Evolutionary conservation across 2,113 vertebrate species (phyloP).

Genomic region (Guaruba guarouba): DNA sequence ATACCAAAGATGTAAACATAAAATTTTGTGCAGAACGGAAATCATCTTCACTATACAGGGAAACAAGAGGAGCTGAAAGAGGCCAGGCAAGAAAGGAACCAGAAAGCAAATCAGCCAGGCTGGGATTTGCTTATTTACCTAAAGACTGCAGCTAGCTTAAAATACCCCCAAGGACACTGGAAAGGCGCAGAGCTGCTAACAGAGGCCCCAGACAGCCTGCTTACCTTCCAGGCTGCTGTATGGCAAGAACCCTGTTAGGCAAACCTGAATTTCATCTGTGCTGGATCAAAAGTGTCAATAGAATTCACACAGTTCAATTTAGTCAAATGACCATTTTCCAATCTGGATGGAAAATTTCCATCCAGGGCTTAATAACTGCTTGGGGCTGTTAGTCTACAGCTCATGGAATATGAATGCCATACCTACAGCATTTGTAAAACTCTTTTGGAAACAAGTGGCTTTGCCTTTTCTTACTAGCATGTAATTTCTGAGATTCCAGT

Average conservation of each 20-base stretch:
- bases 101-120: background rate
- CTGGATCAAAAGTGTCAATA: background rate
- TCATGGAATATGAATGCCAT: background rate
- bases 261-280: background rate
- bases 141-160: background rate
- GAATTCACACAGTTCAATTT: background rate
- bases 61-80: background rate
- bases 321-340: background rate
- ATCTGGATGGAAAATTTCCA: background rate
- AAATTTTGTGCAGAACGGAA: background rate
- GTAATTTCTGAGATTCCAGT: background rate
- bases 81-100: background rate
- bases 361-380: background rate
- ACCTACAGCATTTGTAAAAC: background rate
- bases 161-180: background rate
- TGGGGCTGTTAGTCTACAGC: background rate
- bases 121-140: background rate
- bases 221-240: background rate
- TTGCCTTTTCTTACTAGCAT: background rate
- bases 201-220: background rate
- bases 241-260: background rate
- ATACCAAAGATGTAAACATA: background rate
- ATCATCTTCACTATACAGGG: background rate
- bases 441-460: background rate
- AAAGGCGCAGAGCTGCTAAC: background rate